Conservation (phyloP, 2,888 invertebrate genomes). For the Caprella mutica region DNA sequence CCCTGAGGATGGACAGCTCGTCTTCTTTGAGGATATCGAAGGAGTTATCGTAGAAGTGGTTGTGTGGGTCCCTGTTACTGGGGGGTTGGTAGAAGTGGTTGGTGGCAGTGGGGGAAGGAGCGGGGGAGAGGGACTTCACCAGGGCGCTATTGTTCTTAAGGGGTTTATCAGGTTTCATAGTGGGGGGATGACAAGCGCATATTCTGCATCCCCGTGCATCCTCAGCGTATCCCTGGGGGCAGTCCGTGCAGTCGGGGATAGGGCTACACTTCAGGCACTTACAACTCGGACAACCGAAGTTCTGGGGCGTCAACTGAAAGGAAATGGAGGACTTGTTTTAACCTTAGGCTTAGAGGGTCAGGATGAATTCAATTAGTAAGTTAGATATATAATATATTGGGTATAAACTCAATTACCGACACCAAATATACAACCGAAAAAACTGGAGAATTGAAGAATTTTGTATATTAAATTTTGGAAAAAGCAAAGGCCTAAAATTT, state of each 20-base stretch:
- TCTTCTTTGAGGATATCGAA: constrained; percentile 5
- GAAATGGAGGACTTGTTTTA: too few relatives aligned
- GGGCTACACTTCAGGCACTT: constrained; percentile 13
- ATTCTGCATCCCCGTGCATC: constrained; percentile 18
- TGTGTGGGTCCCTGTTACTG: not conserved
- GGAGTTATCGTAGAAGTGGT: constrained; percentile 8
- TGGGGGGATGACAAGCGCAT: constrained; percentile 18
- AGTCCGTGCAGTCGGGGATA: constrained; percentile 12
- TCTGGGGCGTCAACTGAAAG: too few relatives aligned
- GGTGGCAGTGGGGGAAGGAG: not conserved
- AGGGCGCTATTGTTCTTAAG: too few relatives aligned
- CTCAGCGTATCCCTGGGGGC: constrained; percentile 13
- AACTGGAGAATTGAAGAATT: too few relatives aligned
- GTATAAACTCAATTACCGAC: too few relatives aligned
- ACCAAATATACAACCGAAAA: too few relatives aligned
- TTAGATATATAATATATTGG: too few relatives aligned
- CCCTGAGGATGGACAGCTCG: constrained; percentile 2
- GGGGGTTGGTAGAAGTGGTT: not conserved
- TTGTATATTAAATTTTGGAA: too few relatives aligned
- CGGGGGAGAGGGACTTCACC: not conserved
- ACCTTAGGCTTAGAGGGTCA: too few relatives aligned
- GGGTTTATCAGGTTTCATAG: not conserved
- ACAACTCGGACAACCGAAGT: constrained; percentile 5
- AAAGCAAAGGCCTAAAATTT: too few relatives aligned
- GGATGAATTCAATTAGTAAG: too few relatives aligned